These are phyloP conservation scores for Polydrusus pterygomalis DNA, from an alignment of 2,888 invertebrate genomes.

Conservation along the genomic window DNA sequence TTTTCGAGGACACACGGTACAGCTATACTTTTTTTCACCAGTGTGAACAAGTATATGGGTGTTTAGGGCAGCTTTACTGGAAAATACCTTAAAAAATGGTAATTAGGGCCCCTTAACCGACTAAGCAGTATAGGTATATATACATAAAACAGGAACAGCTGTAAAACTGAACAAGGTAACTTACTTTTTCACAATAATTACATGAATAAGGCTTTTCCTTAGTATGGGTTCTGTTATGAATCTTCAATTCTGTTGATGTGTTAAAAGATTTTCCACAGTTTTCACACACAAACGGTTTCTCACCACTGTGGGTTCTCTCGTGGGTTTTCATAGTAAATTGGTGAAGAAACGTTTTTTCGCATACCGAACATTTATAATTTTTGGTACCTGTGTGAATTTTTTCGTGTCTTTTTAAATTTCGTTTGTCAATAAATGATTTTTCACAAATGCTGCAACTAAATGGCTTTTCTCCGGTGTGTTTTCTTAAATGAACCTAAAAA, in stretches of 20 bases:
- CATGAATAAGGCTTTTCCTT: constrained; percentile 64
- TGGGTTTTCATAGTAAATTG: constrained; percentile 62
- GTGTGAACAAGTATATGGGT: constrained; percentile 63
- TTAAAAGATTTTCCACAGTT: constrained; percentile 62
- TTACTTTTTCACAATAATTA: constrained; percentile 62
- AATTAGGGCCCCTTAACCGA: no score
- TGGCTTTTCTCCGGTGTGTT: constrained; percentile 62
- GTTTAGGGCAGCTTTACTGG: constrained; percentile 61
- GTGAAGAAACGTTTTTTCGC: constrained; percentile 63
- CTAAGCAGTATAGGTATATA: no score
- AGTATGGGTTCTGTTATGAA: constrained; percentile 62
- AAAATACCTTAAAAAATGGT: constrained; percentile 59
- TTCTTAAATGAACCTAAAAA: constrained; percentile 62
- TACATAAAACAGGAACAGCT: no score
- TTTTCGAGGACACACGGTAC: constrained; percentile 62
- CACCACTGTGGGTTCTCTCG: constrained; percentile 62
- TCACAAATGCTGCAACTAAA: constrained; percentile 60
- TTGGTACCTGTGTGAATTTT: constrained; percentile 64
- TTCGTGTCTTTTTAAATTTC: constrained; percentile 62
- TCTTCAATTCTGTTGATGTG: constrained; percentile 63
- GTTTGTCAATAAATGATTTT: constrained; percentile 62
- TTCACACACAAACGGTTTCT: constrained; percentile 63
- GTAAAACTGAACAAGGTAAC: background rate
- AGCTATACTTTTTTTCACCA: constrained; percentile 61
- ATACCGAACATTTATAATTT: constrained; percentile 61